These are phyloP conservation scores for Brachypterus glaber DNA, from an alignment of 2,888 invertebrate species.

Conservation along the genomic window DNA sequence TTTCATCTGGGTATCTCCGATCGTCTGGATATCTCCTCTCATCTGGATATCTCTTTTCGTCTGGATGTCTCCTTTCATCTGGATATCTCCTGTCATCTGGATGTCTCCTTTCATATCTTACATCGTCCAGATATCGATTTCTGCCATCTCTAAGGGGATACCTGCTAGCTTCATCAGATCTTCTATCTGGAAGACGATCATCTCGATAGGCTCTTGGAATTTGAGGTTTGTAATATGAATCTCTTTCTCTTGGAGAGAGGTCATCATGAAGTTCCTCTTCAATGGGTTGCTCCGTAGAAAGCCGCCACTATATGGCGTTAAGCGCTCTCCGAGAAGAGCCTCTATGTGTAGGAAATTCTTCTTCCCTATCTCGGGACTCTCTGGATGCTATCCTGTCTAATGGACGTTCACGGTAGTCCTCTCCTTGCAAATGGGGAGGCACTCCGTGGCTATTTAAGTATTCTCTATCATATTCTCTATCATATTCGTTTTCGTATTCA, in stretches of 20 bases:
- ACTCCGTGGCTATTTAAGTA: conserved; percentile 28
- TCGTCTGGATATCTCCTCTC: conserved; percentile 21
- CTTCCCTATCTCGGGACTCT: conserved; percentile 34
- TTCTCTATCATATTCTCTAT: conserved; percentile 30
- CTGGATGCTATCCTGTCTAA: conserved; percentile 30
- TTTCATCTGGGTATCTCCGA: conserved; percentile 16
- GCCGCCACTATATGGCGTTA: conserved; percentile 62
- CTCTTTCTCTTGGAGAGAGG: conserved; percentile 32
- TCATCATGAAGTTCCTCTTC: conserved; percentile 41
- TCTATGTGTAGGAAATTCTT: conserved; percentile 44
- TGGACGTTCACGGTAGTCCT: conserved; percentile 35
- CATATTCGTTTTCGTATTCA: conserved; percentile 48
- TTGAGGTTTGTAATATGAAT: conserved; percentile 37
- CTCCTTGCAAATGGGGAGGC: conserved; percentile 33
- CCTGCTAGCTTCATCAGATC: conserved; percentile 16
- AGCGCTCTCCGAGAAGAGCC: conserved; percentile 59
- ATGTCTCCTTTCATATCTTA: conserved; percentile 17
- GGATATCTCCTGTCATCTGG: conserved; percentile 14
- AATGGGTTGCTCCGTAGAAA: conserved; percentile 43
- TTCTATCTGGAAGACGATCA: conserved; percentile 24
- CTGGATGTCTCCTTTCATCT: conserved; percentile 15
- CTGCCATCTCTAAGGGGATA: conserved; percentile 16
- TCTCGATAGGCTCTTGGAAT: conserved; percentile 37
- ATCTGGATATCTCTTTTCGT: conserved; percentile 21
- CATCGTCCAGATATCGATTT: conserved; percentile 18